phyloP scores from a whole-genome alignment of 2,797 vertebrate species.

The Pseudomugil gertrudae region DNA sequence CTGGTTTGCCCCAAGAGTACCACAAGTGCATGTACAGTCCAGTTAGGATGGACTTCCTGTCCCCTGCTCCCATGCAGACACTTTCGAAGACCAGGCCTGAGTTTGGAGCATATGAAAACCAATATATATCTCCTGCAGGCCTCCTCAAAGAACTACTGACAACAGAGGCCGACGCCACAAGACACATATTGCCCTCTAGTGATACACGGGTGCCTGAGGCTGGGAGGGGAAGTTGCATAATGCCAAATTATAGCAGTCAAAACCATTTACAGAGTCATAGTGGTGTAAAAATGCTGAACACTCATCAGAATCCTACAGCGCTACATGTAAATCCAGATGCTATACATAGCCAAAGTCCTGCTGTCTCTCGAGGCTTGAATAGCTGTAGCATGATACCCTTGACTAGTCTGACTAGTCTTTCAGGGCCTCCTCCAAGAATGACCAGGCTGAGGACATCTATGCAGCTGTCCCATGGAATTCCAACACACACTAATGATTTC shows the following conservation, averaged over 20 bases:
- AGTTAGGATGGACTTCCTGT: constrained; percentile 84
- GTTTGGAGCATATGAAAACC: constrained; percentile 85
- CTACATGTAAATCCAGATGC: constrained; percentile 60
- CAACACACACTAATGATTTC: constrained; percentile 78
- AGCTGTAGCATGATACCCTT: constrained; percentile 86
- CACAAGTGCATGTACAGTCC: constrained; percentile 89
- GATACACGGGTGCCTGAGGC: constrained; percentile 83
- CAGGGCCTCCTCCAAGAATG: constrained; percentile 80
- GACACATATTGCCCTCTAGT: constrained; percentile 84
- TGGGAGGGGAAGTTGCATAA: constrained; percentile 70
- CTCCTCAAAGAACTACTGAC: constrained; percentile 94
- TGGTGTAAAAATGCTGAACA: constrained; percentile 79
- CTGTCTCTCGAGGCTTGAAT: constrained; percentile 81
- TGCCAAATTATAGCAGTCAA: constrained; percentile 72
- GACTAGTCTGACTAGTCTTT: constrained; percentile 82
- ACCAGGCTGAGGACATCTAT: constrained; percentile 85
- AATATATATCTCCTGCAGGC: constrained; percentile 87
- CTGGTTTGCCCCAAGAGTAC: constrained; percentile 86
- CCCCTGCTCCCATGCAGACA: constrained; percentile 87
- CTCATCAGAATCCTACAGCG: constrained; percentile 72
- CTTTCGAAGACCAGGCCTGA: constrained; percentile 87
- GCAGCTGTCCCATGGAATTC: constrained; percentile 86
- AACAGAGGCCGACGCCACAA: constrained; percentile 86
- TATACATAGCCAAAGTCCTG: constrained; percentile 82
- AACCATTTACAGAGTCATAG: constrained; percentile 77